Percentiles rank a stretch among this genome's conserved stretches.
Conservation (phyloP, 2,113 vertebrate genomes). For the Pachycephala philippinensis region DNA sequence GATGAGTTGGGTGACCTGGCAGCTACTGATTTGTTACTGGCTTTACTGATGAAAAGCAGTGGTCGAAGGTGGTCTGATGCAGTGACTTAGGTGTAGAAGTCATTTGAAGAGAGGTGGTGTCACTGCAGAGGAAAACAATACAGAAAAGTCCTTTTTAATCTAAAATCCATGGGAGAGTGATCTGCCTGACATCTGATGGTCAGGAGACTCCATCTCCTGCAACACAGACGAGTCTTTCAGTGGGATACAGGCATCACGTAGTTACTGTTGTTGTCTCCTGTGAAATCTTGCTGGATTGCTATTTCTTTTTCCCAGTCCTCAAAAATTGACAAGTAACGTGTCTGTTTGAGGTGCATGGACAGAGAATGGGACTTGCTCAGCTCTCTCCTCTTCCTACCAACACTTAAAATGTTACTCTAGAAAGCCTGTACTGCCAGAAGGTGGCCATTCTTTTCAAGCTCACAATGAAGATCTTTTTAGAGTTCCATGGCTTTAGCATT, state of each 20-base stretch:
- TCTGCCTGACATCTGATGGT: background rate
- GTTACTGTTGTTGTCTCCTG: background rate
- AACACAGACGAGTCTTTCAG: background rate
- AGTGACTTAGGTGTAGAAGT: background rate
- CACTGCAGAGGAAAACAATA: background rate
- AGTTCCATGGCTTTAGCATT: background rate
- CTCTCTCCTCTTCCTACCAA: background rate
- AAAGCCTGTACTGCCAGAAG: background rate
- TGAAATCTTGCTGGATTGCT: background rate
- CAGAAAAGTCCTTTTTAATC: background rate
- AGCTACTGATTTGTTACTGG: background rate
- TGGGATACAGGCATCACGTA: background rate
- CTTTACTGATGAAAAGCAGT: background rate
- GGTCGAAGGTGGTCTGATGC: background rate
- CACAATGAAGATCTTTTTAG: background rate
- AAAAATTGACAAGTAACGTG: background rate
- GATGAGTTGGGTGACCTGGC: background rate
- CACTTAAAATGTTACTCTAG: background rate
- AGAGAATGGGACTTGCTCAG: background rate
- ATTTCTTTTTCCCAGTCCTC: background rate
- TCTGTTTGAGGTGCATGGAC: background rate
- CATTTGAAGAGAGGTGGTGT: background rate
- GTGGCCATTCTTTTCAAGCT: background rate
- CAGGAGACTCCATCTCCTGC: background rate
- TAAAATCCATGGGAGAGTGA: background rate